Evolutionary conservation across 2,797 vertebrate genomes (phyloP).

Genomic region (Hoplostethus mediterraneus): DNA sequence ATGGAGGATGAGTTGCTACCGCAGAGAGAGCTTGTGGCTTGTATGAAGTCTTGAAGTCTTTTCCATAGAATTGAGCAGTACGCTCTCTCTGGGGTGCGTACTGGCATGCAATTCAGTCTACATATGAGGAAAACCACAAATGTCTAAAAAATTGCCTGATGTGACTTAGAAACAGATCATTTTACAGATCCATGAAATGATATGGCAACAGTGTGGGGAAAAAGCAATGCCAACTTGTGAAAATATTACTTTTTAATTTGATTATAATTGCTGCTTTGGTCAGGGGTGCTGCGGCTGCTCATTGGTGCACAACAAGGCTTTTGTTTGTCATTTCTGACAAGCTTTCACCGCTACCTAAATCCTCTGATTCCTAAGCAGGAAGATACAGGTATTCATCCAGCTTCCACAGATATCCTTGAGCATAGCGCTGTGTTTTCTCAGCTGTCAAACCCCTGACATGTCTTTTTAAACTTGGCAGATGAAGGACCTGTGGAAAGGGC

Average conservation of each 20-base stretch:
- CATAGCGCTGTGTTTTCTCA: conserved; percentile 68
- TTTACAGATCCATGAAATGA: not conserved
- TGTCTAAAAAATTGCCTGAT: conserved; percentile 7
- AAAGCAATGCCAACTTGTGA: not conserved
- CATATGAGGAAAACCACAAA: not conserved
- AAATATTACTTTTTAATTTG: conserved; percentile 10
- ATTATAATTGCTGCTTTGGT: conserved; percentile 30
- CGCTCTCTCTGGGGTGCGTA: conserved; percentile 27
- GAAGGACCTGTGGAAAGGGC: conserved; percentile 58
- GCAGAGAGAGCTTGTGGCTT: conserved; percentile 46
- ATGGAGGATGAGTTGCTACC: conserved; percentile 43
- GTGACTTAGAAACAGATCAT: conserved; percentile 10
- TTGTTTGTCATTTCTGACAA: conserved; percentile 69
- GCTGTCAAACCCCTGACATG: conserved; percentile 69
- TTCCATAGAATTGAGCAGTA: conserved; percentile 3
- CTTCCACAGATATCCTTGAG: conserved; percentile 63
- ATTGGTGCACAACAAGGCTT: conserved; percentile 56
- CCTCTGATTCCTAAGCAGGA: conserved; percentile 75
- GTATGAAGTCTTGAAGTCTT: conserved; percentile 51
- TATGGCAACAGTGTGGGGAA: not conserved
- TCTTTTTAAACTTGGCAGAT: conserved; percentile 58
- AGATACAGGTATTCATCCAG: conserved; percentile 71
- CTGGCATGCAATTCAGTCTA: conserved; percentile 44
- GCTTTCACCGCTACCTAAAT: conserved; percentile 79
- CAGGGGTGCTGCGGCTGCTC: conserved; percentile 29